Base-by-base conservation (phyloP, 2,888 invertebrate species). In the Philopedon plagiatum region DNA sequence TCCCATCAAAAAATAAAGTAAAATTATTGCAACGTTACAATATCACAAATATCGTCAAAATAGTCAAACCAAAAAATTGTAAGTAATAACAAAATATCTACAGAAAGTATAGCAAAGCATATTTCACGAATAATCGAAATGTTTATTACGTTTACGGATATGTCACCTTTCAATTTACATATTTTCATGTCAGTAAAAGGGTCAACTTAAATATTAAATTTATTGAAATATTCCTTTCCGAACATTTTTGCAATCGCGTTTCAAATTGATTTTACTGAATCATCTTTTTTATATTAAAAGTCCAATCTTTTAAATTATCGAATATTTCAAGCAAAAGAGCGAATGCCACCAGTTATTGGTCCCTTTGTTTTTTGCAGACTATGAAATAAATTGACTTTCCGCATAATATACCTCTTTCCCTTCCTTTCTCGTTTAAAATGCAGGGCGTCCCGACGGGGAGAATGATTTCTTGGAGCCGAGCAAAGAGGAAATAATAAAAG, bases 281-380 rank as follows among this genome's bases (percentile, higher is more conserved):
- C 39, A 39, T 39, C 39, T 39, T 39, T n/a, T 39, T 39, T 39
- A 39, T 39, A 39, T 34, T 34, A 34, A 34, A 34, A n/a, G 34
- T 4, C 34, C 34, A 34, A 34, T 34, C 34, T 11, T 4, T 34
- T 34, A 34, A 34, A 34, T 34, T 34, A 34, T 4, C 11, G n/a
- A n/a, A 34, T 34, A 34, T 34, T 34, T 34, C 34, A 34, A 34
- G 34, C 34, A 34, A n/a, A n/a, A n/a, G n/a, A 11, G 34, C 34
- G 34, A n/a, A 34, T 34, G n/a, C 34, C 4, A n/a, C 34, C 34
- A 34, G 11, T 34, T 34, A 34, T 34, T 34, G 34, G 34, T 34
- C n/a, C 1, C 34, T n/a, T n/a, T 34, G 34, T 34, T 34, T 34
- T 32, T 34, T 34, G n/a, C 34, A n/a, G 34, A n/a, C n/a, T n/a